Base-by-base conservation (phyloP, 1,140 invertebrate genomes). In the Colletes gigas region DNA sequence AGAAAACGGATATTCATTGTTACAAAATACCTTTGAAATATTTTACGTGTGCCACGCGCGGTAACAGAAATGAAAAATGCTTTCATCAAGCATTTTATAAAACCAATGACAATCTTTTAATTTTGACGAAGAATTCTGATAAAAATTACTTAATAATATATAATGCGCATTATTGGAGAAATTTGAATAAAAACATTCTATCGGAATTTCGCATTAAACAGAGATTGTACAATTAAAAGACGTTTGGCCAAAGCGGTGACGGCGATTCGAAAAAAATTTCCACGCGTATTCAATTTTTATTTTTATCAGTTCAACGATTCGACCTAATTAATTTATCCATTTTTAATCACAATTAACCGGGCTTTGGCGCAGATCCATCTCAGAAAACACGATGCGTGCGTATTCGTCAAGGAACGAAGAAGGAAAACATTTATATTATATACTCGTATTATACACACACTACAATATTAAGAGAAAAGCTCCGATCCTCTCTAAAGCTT, bases 371-470 rank as follows among this genome's bases (percentile, higher is more conserved):
- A 71, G 47, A 68, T 63, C 70, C 65, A 60, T 50, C 30, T 52
- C 21, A 41, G 39, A 19, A 72, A 39, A 68, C 68, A 72, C 76
- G 57, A 60, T 83, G 71, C 52, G 52, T 73, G 50, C 19, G 57
- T 14, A 62, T 67, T 79, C 30, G 55, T n/a, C 60, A 55, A 73
- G 63, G 41, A 54, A 78, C 55, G 62, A 21, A n/a, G 47, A 57
- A 65, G 15, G 30, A 70, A 10, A 67, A 71, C 39, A 80, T 83
- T 86, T 84, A 84, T 68, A 78, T 78, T 65, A 71, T 82, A 83
- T 83, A 79, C 66, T 79, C 52, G 55, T 75, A 80, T 78, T 57
- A 17, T 82, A 82, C 57, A 73, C 63, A 77, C 30, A 54, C 41
- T 73, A 71, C 69, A 68, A 65, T 69, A 21, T n/a, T 15, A 70